A percentile compares a stretch with the other conserved stretches of the same genome.
These are phyloP conservation scores for Eurytoma adleriae DNA, from an alignment of 2,888 invertebrate species.

Conservation along the genomic window DNA sequence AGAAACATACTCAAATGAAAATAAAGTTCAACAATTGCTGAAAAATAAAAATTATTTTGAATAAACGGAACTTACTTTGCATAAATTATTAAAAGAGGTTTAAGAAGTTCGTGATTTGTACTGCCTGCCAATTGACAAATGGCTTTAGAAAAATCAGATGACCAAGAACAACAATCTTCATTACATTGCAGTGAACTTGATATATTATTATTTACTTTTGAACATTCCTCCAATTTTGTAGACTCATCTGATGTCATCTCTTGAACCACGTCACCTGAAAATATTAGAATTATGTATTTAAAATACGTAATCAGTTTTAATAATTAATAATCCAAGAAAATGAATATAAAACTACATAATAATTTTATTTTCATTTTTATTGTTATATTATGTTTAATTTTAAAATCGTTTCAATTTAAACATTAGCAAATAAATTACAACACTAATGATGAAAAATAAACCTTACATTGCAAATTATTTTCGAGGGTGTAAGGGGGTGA, in stretches of 20 bases:
- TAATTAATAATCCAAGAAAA: not conserved
- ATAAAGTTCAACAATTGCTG: not conserved
- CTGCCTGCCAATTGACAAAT: slow-evolving; percentile 63
- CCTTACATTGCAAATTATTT: slow-evolving; percentile 32
- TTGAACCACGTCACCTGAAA: slow-evolving; percentile 9
- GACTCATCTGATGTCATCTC: not conserved
- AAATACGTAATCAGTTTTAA: not conserved
- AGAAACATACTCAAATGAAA: slow-evolving; percentile 12
- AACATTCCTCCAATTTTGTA: not conserved
- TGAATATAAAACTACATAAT: not conserved
- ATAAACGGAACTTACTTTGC: slow-evolving; percentile 62
- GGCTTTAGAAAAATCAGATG: slow-evolving; percentile 62
- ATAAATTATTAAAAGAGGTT: slow-evolving; percentile 64
- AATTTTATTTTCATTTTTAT: too few species aligned
- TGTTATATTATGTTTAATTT: too few species aligned
- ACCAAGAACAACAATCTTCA: slow-evolving; percentile 62
- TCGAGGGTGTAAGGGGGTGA: slow-evolving; percentile 20
- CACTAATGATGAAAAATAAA: not conserved
- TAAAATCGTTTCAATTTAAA: too few species aligned
- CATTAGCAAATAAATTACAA: not conserved
- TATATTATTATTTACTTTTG: slow-evolving; percentile 9
- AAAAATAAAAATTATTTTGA: slow-evolving; percentile 18
- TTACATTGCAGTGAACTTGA: not conserved
- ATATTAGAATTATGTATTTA: not conserved
- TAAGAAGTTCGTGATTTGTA: slow-evolving; percentile 62